Conservation (phyloP, 2,888 invertebrate genomes). For the Unio delphinus region DNA sequence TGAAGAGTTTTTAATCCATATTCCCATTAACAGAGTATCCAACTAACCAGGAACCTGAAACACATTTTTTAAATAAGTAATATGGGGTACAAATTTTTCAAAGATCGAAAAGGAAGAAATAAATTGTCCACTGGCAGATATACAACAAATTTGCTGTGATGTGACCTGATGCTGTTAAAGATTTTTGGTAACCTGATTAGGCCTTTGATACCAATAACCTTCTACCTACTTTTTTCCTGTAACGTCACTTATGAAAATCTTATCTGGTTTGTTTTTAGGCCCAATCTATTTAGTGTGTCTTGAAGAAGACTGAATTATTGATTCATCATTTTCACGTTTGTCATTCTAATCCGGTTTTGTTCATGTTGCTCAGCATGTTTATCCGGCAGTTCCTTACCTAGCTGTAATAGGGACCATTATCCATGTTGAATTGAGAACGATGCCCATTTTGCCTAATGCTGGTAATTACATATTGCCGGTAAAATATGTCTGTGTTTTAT, state of each 20-base stretch:
- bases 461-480: not conserved
- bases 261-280: not conserved
- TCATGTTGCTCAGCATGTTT: slow-evolving; percentile 6
- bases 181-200: not conserved
- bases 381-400: slow-evolving; percentile 3
- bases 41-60: slow-evolving; percentile 6
- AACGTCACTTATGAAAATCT: slow-evolving; percentile 14
- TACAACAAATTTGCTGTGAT: slow-evolving; percentile 7
- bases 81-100: not conserved
- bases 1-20: slow-evolving; percentile 13
- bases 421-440: slow-evolving; percentile 1
- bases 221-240: slow-evolving; percentile 7
- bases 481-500: no score
- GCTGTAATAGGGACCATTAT: slow-evolving; percentile 11
- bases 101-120: not conserved
- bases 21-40: slow-evolving; percentile 8
- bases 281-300: not conserved
- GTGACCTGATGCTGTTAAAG: not conserved
- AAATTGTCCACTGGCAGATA: slow-evolving; percentile 8
- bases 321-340: slow-evolving; percentile 4
- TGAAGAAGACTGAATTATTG: slow-evolving; percentile 1
- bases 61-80: not conserved
- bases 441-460: not conserved
- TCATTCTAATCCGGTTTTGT: slow-evolving; percentile 1
- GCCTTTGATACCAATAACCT: slow-evolving; percentile 9